These are phyloP conservation scores for Seira musarum DNA, from an alignment of 2,888 invertebrate genomes.

Conservation along the genomic window DNA sequence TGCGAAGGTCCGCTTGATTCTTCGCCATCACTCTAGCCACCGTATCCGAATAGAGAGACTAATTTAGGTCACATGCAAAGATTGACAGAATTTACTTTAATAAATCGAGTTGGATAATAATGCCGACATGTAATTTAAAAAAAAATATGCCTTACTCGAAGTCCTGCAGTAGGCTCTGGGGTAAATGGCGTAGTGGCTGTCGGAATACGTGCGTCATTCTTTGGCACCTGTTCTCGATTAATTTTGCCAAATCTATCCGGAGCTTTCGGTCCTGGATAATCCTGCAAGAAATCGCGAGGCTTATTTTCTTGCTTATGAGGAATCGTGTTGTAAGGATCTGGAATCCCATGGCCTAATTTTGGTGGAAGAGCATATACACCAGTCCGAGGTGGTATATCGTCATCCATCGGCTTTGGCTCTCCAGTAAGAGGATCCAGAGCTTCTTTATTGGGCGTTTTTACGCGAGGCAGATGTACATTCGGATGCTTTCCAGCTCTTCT, in stretches of 20 bases:
- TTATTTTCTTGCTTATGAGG: constrained; percentile 17
- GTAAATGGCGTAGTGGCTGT: constrained; percentile 33
- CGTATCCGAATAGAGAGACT: constrained; percentile 35
- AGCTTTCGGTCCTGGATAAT: constrained; percentile 34
- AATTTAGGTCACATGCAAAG: neutral
- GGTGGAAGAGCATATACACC: constrained; percentile 23
- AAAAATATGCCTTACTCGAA: constrained; percentile 42
- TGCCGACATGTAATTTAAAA: neutral
- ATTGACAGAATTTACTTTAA: neutral
- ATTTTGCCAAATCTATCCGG: neutral
- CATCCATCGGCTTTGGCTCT: constrained; percentile 9
- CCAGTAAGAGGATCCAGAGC: neutral
- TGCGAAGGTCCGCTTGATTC: constrained; percentile 48
- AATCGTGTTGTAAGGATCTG: constrained; percentile 49
- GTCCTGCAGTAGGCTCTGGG: constrained; percentile 40
- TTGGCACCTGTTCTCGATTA: neutral
- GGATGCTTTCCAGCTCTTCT: constrained; percentile 34
- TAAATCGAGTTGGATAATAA: neutral
- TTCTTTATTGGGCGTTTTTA: constrained; percentile 9
- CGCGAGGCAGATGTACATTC: constrained; percentile 17
- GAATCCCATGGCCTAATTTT: constrained; percentile 42
- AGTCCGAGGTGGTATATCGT: neutral
- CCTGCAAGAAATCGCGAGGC: constrained; percentile 35
- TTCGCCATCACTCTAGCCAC: constrained; percentile 41
- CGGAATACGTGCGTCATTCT: constrained; percentile 4